Base-by-base conservation (phyloP, 2,888 invertebrate species). In the Anoplius nigerrimus region DNA sequence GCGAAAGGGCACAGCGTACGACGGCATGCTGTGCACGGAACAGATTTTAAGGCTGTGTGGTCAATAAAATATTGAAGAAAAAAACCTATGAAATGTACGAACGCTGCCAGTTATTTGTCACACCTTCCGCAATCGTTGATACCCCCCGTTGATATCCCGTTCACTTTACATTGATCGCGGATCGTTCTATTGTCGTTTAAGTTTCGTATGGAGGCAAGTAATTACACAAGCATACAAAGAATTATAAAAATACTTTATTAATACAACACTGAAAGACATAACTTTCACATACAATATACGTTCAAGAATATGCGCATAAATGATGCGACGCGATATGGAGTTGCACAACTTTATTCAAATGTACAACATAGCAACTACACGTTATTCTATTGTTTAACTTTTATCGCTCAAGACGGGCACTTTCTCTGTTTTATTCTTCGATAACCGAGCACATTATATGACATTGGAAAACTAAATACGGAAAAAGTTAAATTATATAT, bases 11-110 rank as follows among this genome's bases (percentile, higher is more conserved):
- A 76, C 74, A 72, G 77, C 80, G 74, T 77, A 78, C 67, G 67
- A 73, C 54, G 48, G 67, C 72, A 77, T 80, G 72, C 75, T 84
- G 77, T 82, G 73, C 79, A 81, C 81, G 78, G 78, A n/a, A 81
- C 82, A 85, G 79, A 85, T 85, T 87, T 86, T 78, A 84, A 86
- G 87, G 85, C 87, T 88, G 86, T 87, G 87, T 85, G 83, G 85
- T 87, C 82, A 87, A 88, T 88, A 87, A 88, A 87, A 82, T 78
- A 74, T 71, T 83, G 81, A 71, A 80, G 83, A 82, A 80, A 75
- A n/a, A 69, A 70, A 51, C 66, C 63, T 72, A 34, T 34, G 34
- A 34, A 34, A 34, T 13, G 34, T 65, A 46, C 60, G 16, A 43
- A 15, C n/a, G 46, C 46, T n/a, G 16, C 27, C 51, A 2, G 46